phyloP scores from a whole-genome alignment of 2,888 invertebrate genomes.

The Chaetoderma sp. region DNA sequence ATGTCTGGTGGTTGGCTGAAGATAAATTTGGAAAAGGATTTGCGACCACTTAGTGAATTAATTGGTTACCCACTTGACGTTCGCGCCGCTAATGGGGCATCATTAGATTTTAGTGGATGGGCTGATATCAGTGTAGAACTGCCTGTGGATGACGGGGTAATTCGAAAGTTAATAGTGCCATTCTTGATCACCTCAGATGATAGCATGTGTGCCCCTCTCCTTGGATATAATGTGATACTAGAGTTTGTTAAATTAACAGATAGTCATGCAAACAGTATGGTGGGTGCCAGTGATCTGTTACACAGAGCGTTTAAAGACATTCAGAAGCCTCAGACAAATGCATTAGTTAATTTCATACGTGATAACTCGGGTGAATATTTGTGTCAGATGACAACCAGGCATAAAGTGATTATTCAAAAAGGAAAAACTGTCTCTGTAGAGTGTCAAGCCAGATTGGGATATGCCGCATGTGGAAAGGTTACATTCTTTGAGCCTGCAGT shows the following conservation, averaged over 20 bases:
- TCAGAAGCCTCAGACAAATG: neutral
- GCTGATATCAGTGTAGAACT: neutral
- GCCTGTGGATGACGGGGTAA: neutral
- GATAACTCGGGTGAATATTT: neutral
- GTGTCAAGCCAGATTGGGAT: neutral
- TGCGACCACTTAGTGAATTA: conserved; percentile 1
- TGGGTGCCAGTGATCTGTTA: neutral
- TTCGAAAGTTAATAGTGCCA: neutral
- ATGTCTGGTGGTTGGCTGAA: neutral
- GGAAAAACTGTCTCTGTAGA: neutral
- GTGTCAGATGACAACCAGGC: neutral
- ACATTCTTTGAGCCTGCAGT: neutral
- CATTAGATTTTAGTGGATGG: conserved; percentile 1
- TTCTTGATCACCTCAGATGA: neutral
- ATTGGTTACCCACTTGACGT: neutral
- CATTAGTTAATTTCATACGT: neutral
- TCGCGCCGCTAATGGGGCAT: conserved; percentile 5
- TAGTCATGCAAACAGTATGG: neutral
- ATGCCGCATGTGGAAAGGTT: neutral
- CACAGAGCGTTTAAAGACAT: neutral
- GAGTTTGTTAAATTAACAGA: conserved; percentile 5
- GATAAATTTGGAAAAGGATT: neutral
- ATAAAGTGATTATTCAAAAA: neutral
- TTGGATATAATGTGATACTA: conserved; percentile 12
- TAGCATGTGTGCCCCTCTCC: neutral